Evolutionary conservation across 2,888 invertebrate genomes (phyloP), one percentile per base, ranked within the genome.

Genomic region (Stenchaetothrips biformis): DNA sequence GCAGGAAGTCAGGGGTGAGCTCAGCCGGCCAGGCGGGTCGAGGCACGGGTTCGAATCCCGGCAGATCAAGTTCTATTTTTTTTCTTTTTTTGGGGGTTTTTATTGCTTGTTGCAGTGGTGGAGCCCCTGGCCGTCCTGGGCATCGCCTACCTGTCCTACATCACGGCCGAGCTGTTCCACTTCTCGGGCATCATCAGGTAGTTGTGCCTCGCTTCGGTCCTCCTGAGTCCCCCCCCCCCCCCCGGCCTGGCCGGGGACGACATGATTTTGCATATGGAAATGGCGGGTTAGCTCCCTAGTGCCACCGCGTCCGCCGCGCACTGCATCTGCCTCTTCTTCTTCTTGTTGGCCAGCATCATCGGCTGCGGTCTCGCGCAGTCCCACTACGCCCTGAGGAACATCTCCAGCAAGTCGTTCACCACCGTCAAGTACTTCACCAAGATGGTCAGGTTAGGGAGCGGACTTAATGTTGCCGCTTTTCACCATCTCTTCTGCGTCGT

Each of bases 341-440:
- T 81, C 59, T 81, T 81, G 81, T 59, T 48, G 84, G 85, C 21
- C 85, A 91, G 91, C n/a, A 88, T 90, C 81, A 89, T 90, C 6
- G 90, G 90, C 84, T 91, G 90, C 82, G 91, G 90, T 6, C 89
- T 91, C 48, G 88, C 89, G 0, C 89, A 91, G 88, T 89, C 90
- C 82, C 90, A 91, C 83, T 91, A 91, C 83, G 89, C 91, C 9
- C 89, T 90, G 83, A 88, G 88, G 81, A 91, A 91, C 84, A 88
- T 91, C 80, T 89, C 90, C 0, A 86, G 87, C 81, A 90, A 90
- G 83, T 90, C 91, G 2, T 88, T 89, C 80, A 89, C 89, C 7
- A 90, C 91, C 2, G 88, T 90, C 81, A 90, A 90, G 84, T 91
- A 91, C 84, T 89, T 90, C 83, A 89, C 90, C 86, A 48, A 79